Conservation (phyloP, 2,113 vertebrate species). For the Todiramphus chloris region DNA sequence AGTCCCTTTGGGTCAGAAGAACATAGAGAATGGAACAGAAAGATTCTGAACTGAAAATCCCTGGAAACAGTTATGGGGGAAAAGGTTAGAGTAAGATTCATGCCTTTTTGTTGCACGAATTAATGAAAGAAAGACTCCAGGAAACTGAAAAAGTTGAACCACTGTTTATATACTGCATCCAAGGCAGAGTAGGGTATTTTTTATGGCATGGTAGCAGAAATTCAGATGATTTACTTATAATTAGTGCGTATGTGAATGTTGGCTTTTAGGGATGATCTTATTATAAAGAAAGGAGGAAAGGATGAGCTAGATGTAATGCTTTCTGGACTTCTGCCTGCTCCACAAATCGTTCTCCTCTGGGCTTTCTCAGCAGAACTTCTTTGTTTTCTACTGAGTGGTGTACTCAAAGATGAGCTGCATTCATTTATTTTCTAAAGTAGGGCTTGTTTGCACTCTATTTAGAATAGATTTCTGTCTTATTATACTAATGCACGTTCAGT, state of each 20-base stretch:
- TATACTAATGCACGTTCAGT: slow-evolving; percentile 11
- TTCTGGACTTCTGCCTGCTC: slow-evolving; percentile 42
- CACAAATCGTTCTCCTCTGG: slow-evolving; percentile 34
- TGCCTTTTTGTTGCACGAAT: neutral
- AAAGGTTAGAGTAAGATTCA: neutral
- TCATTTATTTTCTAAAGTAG: slow-evolving; percentile 40
- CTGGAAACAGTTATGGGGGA: neutral
- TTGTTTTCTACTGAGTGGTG: neutral
- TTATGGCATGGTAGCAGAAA: neutral
- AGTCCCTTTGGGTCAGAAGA: slow-evolving; percentile 1
- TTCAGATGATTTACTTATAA: neutral
- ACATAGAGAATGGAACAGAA: neutral
- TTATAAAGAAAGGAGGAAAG: neutral
- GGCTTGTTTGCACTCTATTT: slow-evolving; percentile 25
- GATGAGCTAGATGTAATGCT: neutral
- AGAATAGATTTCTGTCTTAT: slow-evolving; percentile 44
- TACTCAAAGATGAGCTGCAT: slow-evolving; percentile 2
- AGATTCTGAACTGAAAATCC: neutral
- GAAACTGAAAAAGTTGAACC: neutral
- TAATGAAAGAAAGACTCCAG: neutral
- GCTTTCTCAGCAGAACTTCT: neutral
- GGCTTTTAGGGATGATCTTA: neutral
- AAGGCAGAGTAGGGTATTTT: neutral
- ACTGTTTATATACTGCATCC: neutral
- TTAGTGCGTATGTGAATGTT: neutral